Evolutionary conservation across 2,888 invertebrate genomes (phyloP), one percentile per base, ranked within the genome.

Genomic region (Stenodema calcarata): DNA sequence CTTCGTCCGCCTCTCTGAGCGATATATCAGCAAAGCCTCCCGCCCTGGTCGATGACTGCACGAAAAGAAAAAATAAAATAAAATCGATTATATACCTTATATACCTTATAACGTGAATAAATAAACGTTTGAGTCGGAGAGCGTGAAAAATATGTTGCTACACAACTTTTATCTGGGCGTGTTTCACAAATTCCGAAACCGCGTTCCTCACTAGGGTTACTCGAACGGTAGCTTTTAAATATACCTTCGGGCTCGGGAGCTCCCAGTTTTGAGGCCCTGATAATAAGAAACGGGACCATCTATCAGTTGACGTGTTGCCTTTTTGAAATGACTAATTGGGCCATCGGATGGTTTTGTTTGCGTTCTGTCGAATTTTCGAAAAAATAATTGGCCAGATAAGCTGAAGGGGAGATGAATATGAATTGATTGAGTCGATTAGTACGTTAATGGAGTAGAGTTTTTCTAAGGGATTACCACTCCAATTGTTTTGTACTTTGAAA

Each of bases 1-100:
- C 41, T n/a, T 27, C 50, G 54, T 35, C 30, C 82, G 82, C 69
- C 78, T 62, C 27, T 78, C 23, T 4, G 44, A 78, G 23, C 78
- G 42, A 78, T 78, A 78, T 78, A 78, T 78, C 78, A 78, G 78
- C 18, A 23, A 62, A n/a, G 27, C 41, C 23, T 42, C 78, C 44
- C 27, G 62, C 47, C 47, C 70, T 35, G 82, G 82, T 82, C 82
- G 82, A 82, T 41, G 82, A 82, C 82, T 82, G 82, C 69, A 12
- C 70, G 42, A 82, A 82, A n/a, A n/a, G n/a, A n/a, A n/a, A n/a
- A n/a, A n/a, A n/a, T n/a, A n/a, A n/a, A n/a, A n/a, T n/a, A n/a
- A 82, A 82, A 82, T 82, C 82, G 82, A 82, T 82, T 82, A 82
- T 47, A 23, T 11, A 30, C 50, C 27, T 11, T 9, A 12, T 18